phyloP scores from a whole-genome alignment of 2,797 vertebrate species.

The Sebastolobus altivelis region DNA sequence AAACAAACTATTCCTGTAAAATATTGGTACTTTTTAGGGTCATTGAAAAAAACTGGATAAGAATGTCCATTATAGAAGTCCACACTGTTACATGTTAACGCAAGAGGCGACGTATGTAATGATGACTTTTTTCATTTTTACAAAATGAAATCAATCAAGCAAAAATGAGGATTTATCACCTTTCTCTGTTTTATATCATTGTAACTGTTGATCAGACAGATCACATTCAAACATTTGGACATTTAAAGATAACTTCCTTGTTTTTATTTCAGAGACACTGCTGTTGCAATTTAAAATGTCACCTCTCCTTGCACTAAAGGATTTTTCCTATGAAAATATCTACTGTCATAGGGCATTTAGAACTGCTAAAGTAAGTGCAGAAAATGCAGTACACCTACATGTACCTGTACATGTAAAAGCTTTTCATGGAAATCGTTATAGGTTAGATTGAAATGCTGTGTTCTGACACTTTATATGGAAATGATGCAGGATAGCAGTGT shows the following conservation, averaged over 20 bases:
- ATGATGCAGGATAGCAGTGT: neutral
- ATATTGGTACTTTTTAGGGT: neutral
- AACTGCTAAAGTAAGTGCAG: neutral
- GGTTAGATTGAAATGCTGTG: neutral
- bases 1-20: neutral
- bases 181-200: neutral
- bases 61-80: neutral
- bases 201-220: neutral
- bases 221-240: neutral
- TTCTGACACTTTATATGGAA: slow-evolving; percentile 13
- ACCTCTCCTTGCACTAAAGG: neutral
- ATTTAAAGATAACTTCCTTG: neutral
- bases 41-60: neutral
- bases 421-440: neutral
- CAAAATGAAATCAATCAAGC: neutral
- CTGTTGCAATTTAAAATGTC: neutral
- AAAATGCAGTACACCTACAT: neutral
- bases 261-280: neutral
- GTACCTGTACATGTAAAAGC: neutral
- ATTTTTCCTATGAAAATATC: neutral
- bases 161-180: neutral
- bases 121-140: neutral
- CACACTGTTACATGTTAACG: neutral
- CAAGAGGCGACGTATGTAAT: neutral
- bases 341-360: neutral